Base-by-base conservation (phyloP, 2,888 invertebrate genomes). In the Fragum fragum region DNA sequence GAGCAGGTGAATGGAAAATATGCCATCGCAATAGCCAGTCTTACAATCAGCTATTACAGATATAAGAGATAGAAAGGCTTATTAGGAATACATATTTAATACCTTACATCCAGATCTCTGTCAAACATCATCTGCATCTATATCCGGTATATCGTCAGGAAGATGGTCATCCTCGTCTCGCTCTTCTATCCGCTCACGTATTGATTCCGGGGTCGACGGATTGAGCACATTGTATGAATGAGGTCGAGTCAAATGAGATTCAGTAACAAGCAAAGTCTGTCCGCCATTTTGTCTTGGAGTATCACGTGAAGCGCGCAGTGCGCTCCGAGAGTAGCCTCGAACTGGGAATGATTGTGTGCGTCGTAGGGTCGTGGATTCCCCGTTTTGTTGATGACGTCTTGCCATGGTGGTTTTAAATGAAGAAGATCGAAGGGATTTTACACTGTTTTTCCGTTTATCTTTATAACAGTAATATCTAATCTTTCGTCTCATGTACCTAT, bases 371-470 rank as follows among this genome's bases (percentile, higher is more conserved):
- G 73, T 63, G 0, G 70, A 53, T n/a, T 29, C 47, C 0, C 81
- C 81, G 23, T 83, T 83, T 66, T 73, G 76, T 71, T 76, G 80
- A 71, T 73, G 53, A 47, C 79, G 70, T 32, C 74, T 36, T 55
- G 42, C 32, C 61, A 76, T 71, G 36, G 71, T 72, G 16, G 75
- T 78, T 76, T 83, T 83, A 69, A 88, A 87, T 28, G 88, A 88
- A 14, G 87, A 73, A 0, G 88, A 86, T 55, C 87, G 63, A 47
- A 86, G 81, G 21, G 87, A 87, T 76, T 85, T 87, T 14, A 89
- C 78, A 73, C 92, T 92, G 55, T 90, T 90, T 36, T 89, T 85
- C 6, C 91, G 84, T 70, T 89, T 89, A 73, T 91, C 91, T 76
- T 88, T 88, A 70, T 89, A 88, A 71, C 91, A 91, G 29, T 88